Conservation (phyloP, 2,797 vertebrate species). For the Sciaenops ocellatus region DNA sequence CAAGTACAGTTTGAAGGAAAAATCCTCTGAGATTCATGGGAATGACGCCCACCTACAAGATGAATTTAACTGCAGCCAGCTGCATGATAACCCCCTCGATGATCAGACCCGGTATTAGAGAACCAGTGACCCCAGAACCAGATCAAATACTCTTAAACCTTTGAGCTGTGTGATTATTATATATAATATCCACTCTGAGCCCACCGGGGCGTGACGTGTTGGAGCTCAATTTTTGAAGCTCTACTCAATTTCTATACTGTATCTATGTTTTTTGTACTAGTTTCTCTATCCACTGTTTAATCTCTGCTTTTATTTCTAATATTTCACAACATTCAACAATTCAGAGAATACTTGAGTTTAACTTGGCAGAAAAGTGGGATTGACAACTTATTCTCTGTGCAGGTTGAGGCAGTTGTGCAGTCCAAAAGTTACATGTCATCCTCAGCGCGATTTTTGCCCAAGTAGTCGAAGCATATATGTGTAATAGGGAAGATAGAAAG, state of each 20-base stretch:
- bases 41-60: conserved; percentile 37
- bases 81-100: conserved; percentile 34
- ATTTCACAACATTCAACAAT: neutral
- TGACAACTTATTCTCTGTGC: neutral
- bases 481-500: conserved; percentile 48
- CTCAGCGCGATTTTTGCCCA: conserved; percentile 21
- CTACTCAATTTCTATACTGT: neutral
- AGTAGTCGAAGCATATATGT: conserved; percentile 31
- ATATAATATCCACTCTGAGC: conserved; percentile 16
- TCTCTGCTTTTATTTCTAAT: neutral
- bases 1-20: neutral
- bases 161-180: conserved; percentile 10
- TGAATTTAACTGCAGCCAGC: conserved; percentile 41
- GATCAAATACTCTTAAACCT: conserved; percentile 34
- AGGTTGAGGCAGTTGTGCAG: conserved; percentile 34
- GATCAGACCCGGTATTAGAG: conserved; percentile 7
- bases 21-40: conserved; percentile 23
- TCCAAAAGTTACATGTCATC: conserved; percentile 25
- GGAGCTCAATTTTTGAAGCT: neutral
- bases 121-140: conserved; percentile 14
- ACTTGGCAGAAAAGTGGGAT: neutral
- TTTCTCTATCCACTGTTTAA: neutral
- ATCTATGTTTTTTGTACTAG: neutral
- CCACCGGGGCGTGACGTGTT: neutral
- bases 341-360: neutral